These are phyloP conservation scores for Tupiocoris notatus DNA, from an alignment of 2,888 invertebrate genomes.

Conservation along the genomic window DNA sequence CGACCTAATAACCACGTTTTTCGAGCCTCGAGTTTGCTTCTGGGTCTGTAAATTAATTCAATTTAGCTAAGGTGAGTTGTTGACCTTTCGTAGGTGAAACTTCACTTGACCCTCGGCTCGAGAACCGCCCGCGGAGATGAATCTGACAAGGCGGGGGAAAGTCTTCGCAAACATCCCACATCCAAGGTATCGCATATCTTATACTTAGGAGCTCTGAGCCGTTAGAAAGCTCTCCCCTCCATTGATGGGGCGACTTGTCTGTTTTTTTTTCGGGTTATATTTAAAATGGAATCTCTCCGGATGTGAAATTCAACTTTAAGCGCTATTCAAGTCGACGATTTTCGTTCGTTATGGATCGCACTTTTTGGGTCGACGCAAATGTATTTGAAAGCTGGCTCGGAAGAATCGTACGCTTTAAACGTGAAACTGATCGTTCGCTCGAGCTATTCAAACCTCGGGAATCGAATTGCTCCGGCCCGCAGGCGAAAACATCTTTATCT, in stretches of 20 bases:
- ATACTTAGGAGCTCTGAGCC: not conserved
- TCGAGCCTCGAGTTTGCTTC: too few relatives aligned
- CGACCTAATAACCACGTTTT: too few relatives aligned
- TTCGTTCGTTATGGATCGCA: not conserved
- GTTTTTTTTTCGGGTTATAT: constrained; percentile 17
- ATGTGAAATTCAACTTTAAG: not conserved
- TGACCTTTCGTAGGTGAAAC: constrained; percentile 25
- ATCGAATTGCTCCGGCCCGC: too few relatives aligned
- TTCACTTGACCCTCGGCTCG: constrained; percentile 1
- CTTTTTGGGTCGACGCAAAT: not conserved
- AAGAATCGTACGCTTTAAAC: too few relatives aligned
- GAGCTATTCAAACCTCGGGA: too few relatives aligned
- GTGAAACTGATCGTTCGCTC: too few relatives aligned
- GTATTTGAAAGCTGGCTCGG: too few relatives aligned
- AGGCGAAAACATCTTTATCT: too few relatives aligned
- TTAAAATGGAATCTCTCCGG: constrained; percentile 3
- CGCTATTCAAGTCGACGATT: not conserved
- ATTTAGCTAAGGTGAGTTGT: not conserved
- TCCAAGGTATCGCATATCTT: constrained; percentile 6
- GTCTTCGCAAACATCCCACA: constrained; percentile 19
- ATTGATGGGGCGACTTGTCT: not conserved
- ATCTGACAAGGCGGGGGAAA: not conserved
- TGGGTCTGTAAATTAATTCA: not conserved
- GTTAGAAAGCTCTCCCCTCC: constrained; percentile 8
- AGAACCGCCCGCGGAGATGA: not conserved